Conservation (phyloP, 2,113 vertebrate genomes). For the Phaetusa simplex region DNA sequence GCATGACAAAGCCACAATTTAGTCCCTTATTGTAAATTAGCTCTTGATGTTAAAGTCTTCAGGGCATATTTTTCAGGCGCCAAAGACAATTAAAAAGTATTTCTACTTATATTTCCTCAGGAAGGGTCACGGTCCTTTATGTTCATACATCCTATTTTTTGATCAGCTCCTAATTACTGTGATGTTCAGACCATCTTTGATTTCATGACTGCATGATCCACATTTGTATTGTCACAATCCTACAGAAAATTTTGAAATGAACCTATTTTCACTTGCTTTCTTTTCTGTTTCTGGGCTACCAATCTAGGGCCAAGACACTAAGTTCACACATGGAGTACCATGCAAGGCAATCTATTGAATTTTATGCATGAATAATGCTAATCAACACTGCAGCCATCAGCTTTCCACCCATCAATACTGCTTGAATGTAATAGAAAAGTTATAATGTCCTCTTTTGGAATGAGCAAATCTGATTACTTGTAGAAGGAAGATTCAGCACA, state of each 20-base stretch:
- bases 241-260: not conserved
- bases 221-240: not conserved
- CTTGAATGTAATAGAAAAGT: not conserved
- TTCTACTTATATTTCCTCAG: not conserved
- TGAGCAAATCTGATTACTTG: not conserved
- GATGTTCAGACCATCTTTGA: not conserved
- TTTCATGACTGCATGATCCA: not conserved
- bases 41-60: not conserved
- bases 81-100: not conserved
- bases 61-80: not conserved
- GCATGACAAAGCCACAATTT: not conserved
- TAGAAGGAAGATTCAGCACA: not conserved
- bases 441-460: not conserved
- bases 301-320: not conserved
- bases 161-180: not conserved
- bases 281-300: not conserved
- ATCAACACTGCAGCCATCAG: not conserved
- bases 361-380: not conserved
- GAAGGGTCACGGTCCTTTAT: not conserved
- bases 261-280: not conserved
- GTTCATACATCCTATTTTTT: not conserved
- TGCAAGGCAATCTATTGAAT: not conserved
- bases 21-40: not conserved
- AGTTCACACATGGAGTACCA: not conserved
- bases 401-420: not conserved